These are phyloP conservation scores for Aporophyla nigra DNA, from an alignment of 2,888 invertebrate species.

Conservation along the genomic window DNA sequence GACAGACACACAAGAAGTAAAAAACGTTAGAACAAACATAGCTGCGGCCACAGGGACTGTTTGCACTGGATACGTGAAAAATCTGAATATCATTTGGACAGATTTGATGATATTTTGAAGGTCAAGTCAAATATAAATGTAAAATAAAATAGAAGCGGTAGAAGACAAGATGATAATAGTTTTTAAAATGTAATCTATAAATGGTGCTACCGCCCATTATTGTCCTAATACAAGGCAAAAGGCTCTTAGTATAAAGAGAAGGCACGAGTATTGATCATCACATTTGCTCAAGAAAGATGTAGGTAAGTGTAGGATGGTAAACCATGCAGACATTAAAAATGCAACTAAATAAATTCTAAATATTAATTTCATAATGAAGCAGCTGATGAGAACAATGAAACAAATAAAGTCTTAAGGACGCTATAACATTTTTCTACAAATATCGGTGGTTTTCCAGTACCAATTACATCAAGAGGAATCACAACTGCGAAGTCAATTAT, in stretches of 20 bases:
- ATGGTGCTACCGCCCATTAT: no score
- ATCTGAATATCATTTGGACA: slow-evolving; percentile 41
- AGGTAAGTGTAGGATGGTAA: no score
- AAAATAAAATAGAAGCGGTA: not conserved
- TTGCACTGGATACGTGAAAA: slow-evolving; percentile 65
- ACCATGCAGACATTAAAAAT: not conserved
- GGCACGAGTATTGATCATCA: no score
- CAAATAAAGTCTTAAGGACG: no score
- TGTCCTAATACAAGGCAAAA: no score
- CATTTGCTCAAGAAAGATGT: no score
- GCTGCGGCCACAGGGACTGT: slow-evolving; percentile 70
- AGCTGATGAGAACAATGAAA: not conserved
- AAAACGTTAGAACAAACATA: slow-evolving; percentile 74
- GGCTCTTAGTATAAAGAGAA: no score
- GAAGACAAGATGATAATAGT: not conserved
- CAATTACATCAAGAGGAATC: no score
- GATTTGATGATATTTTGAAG: slow-evolving; percentile 36
- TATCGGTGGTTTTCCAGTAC: no score
- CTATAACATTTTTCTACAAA: no score
- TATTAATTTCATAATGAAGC: not conserved
- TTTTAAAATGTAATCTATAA: not conserved
- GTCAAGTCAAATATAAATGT: slow-evolving; percentile 9
- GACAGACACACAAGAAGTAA: slow-evolving; percentile 75
- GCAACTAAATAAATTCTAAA: not conserved
- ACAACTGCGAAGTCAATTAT: no score